Evolutionary conservation across 2,113 vertebrate genomes (phyloP).

Genomic region (Corythoichthys intestinalis): DNA sequence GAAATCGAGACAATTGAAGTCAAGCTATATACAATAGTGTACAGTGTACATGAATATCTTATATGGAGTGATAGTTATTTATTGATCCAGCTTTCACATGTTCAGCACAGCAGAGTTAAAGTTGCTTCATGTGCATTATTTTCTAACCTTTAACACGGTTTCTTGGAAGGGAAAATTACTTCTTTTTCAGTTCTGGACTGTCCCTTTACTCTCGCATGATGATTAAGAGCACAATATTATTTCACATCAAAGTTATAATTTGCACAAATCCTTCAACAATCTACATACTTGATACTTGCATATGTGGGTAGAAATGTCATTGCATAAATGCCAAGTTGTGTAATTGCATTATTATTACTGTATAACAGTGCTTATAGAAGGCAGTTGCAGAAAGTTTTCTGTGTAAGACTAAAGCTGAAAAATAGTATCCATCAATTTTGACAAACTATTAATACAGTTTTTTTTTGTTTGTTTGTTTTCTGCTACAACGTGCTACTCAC

Average conservation of each 20-base stretch:
- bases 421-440: no score
- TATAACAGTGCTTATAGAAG: neutral
- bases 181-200: neutral
- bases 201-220: neutral
- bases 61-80: neutral
- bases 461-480: neutral
- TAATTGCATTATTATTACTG: neutral
- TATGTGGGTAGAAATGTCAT: neutral
- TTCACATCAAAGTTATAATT: neutral
- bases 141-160: neutral
- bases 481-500: conserved; percentile 63
- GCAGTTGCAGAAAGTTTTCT: neutral
- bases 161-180: neutral
- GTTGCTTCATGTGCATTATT: neutral
- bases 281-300: neutral
- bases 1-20: neutral
- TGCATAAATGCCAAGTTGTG: neutral
- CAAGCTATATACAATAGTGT: neutral
- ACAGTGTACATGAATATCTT: neutral
- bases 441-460: neutral
- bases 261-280: neutral
- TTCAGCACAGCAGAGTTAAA: neutral
- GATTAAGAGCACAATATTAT: neutral
- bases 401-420: no score
- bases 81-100: neutral